Percentiles rank a stretch among this genome's conserved stretches.
Conservation (phyloP, 2,888 invertebrate species). For the Agonopterix arenella region DNA sequence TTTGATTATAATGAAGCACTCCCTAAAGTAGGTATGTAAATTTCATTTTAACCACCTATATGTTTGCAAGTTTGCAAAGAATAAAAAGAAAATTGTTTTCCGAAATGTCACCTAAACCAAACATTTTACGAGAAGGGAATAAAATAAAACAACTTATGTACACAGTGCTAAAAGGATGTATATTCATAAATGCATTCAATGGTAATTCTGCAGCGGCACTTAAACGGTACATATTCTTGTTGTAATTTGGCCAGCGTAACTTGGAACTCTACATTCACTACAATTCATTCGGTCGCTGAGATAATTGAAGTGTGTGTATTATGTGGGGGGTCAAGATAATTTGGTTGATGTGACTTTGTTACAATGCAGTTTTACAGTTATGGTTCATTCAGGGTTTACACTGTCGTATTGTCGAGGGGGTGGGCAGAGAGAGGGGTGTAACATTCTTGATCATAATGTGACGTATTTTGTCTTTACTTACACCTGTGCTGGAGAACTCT, state of each 20-base stretch:
- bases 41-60: too few species aligned
- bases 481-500: too few species aligned
- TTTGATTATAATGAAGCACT: too few species aligned
- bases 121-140: background rate
- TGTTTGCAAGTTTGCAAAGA: too few species aligned
- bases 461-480: too few species aligned
- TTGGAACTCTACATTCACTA: background rate
- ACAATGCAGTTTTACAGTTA: conserved; percentile 18
- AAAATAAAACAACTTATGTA: conserved; percentile 1
- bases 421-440: too few species aligned
- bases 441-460: too few species aligned
- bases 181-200: conserved; percentile 21
- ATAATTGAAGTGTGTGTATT: too few species aligned
- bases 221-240: conserved; percentile 18
- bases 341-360: conserved; percentile 12
- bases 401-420: conserved; percentile 12
- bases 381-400: conserved; percentile 14
- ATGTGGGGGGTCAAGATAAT: conserved; percentile 4
- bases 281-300: background rate
- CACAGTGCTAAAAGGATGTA: conserved; percentile 3
- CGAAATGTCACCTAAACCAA: background rate
- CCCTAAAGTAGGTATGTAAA: too few species aligned
- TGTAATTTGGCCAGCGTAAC: conserved; percentile 15
- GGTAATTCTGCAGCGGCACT: conserved; percentile 21
- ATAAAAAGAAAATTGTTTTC: too few species aligned